Evolutionary conservation across 2,888 invertebrate species (phyloP), one percentile per base, ranked within the genome.

Genomic region (Dynastes grantii): DNA sequence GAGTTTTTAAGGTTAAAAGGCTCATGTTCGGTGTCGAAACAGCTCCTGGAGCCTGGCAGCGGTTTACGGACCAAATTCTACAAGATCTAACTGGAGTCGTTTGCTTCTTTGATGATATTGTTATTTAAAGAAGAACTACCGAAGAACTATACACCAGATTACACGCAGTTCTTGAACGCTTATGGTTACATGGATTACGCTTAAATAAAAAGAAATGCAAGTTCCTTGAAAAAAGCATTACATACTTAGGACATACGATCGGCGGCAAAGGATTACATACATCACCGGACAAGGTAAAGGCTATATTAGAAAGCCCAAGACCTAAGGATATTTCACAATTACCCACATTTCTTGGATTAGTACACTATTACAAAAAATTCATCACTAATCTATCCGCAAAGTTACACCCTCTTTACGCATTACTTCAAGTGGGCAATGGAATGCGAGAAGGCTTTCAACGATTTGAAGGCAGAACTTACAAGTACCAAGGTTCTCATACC

Each of bases 1-100:
- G 84, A 0, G 79, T 82, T 2, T 87, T 83, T 78, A 86, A 83
- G 75, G 84, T 85, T 32, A 32, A 32, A 32, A 32, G 2, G 32
- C 4, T 32, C 32, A 32, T 32, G 32, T 32, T 32, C 32, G 9
- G 51, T 51, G 51, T 51, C 5, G 5, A 83, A 84, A 29, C 79
- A 85, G 68, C 75, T 85, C 11, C n/a, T 16, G 32, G 32, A 4
- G 32, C 32, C 32, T 32, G 32, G 1, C 1, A 32, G 4, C 32
- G 32, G 4, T 32, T 32, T 4, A 32, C 4, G 32, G 32, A 32
- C 4, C 32, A 32, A 4, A 32, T 32, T 3, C 4, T 58, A 58
- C 58, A 58, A 16, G 58, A 58, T 58, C 58, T 58, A 58, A 1
- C n/a, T 22, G 58, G 58, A 4, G 58, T 16, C 8, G 58, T 58